phyloP scores from a whole-genome alignment of 2,113 vertebrate species.

The Nymphicus hollandicus region DNA sequence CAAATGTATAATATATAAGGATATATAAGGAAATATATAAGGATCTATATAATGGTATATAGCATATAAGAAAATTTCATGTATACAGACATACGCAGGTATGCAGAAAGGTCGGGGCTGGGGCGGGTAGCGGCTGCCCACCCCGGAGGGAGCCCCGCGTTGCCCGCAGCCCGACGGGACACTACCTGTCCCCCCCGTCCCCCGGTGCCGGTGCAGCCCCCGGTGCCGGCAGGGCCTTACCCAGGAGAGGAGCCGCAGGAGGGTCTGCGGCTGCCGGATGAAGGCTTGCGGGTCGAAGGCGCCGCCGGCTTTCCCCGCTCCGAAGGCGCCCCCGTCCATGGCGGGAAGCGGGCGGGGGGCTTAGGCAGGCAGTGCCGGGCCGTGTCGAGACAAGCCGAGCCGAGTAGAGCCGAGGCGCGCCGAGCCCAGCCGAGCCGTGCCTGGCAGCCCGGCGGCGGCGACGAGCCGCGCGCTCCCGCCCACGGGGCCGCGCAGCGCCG shows the following conservation, averaged over 20 bases:
- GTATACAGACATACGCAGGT: not conserved
- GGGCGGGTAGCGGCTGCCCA: not conserved
- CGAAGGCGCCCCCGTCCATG: conserved; percentile 92
- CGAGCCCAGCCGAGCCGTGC: not conserved
- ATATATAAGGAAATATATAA: not conserved
- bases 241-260: conserved; percentile 90
- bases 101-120: not conserved
- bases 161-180: not conserved
- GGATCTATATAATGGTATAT: not conserved
- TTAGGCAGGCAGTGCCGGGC: not conserved
- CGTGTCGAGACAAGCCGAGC: not conserved
- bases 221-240: conserved; percentile 73
- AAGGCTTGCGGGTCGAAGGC: conserved; percentile 92
- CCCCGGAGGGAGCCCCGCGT: not conserved
- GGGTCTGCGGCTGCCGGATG: conserved; percentile 89
- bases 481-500: not conserved
- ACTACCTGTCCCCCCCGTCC: not conserved
- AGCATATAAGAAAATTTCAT: not conserved
- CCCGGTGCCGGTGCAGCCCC: not conserved
- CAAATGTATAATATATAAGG: not conserved
- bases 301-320: conserved; percentile 92
- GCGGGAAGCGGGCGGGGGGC: conserved; percentile 5
- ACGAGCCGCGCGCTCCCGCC: not conserved
- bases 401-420: not conserved
- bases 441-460: not conserved